These are phyloP conservation scores for Halictus ligatus DNA, from an alignment of 2,888 invertebrate species.

Conservation along the genomic window DNA sequence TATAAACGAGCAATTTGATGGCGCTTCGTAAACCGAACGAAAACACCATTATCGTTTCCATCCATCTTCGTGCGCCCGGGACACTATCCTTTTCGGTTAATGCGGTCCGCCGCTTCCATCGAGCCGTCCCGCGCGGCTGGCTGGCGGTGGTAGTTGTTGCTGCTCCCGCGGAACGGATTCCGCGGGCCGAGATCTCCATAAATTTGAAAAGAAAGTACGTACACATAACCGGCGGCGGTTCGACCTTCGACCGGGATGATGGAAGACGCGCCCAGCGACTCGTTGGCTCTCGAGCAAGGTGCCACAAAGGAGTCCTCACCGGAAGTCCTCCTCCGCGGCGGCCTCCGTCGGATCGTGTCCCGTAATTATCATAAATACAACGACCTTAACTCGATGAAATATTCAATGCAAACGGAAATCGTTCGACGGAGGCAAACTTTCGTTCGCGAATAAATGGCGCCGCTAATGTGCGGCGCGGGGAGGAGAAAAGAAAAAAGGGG, in stretches of 20 bases:
- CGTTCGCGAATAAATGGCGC: constrained; percentile 58
- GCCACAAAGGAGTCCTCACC: not conserved
- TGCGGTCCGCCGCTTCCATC: constrained; percentile 21
- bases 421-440: constrained; percentile 39
- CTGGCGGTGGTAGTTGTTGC: too few relatives aligned
- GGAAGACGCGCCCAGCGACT: not conserved
- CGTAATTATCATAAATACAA: constrained; percentile 66
- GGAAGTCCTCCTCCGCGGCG: constrained; percentile 10
- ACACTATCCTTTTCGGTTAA: constrained; percentile 32
- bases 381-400: constrained; percentile 65
- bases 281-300: not conserved
- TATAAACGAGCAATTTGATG: constrained; percentile 44
- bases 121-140: constrained; percentile 9
- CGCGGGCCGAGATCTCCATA: constrained; percentile 22
- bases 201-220: constrained; percentile 39
- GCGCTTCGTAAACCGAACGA: constrained; percentile 28
- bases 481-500: constrained; percentile 22
- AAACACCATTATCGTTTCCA: constrained; percentile 42
- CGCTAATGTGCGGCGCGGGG: constrained; percentile 47
- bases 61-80: not conserved
- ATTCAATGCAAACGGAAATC: constrained; percentile 52
- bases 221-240: not conserved
- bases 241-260: not conserved
- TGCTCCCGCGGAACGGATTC: constrained; percentile 23
- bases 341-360: constrained; percentile 26